Evolutionary conservation across 2,797 vertebrate species (phyloP).

Genomic region (Nothura maculosa): DNA sequence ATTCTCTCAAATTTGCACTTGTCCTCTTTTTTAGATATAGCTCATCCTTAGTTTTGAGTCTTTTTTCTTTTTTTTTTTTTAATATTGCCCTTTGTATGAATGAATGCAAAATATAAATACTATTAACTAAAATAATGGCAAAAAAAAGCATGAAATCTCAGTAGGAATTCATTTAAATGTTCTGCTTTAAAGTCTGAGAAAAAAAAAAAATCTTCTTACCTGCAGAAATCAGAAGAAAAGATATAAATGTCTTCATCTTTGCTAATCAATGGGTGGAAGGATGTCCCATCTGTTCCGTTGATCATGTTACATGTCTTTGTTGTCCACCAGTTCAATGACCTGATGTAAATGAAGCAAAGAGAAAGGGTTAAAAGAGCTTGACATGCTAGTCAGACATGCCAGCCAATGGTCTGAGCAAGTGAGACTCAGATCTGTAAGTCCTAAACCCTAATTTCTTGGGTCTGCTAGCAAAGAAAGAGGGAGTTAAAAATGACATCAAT

Average conservation of each 20-base stretch:
- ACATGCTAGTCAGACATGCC: background rate
- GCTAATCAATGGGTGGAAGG: conserved; percentile 90
- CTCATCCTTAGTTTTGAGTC: background rate
- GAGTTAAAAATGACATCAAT: background rate
- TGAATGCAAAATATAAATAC: background rate
- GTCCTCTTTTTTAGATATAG: background rate
- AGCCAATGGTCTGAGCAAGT: background rate
- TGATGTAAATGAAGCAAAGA: conserved; percentile 51
- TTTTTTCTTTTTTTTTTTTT: background rate
- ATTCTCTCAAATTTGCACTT: background rate
- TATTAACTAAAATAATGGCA: background rate
- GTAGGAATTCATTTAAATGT: accelerated
- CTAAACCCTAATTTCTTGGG: background rate
- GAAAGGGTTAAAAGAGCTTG: background rate
- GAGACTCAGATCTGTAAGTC: background rate
- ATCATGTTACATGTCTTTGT: conserved; percentile 93
- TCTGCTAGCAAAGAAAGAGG: background rate
- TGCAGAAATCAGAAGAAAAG: conserved; percentile 96
- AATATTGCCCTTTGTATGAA: background rate
- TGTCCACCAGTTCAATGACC: conserved; percentile 91
- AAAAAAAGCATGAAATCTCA: background rate
- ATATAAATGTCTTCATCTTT: conserved; percentile 91
- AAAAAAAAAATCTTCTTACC: conserved; percentile 81
- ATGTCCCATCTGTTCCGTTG: conserved; percentile 95
- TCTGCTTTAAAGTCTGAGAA: background rate